phyloP scores from a whole-genome alignment of 2,113 vertebrate species.

The Gasterosteus nipponicus region DNA sequence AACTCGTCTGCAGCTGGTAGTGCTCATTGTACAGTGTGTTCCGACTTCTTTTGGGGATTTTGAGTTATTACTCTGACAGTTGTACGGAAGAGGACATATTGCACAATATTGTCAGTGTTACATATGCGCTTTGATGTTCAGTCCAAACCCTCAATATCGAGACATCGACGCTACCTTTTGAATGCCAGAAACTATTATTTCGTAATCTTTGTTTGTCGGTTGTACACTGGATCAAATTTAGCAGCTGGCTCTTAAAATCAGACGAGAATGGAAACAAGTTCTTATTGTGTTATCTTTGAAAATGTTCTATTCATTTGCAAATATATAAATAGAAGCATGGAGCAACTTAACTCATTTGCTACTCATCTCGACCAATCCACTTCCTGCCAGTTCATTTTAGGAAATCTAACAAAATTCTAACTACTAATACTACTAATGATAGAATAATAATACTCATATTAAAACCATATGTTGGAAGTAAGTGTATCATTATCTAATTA shows the following conservation, averaged over 20 bases:
- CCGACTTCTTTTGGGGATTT: neutral
- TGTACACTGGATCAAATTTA: neutral
- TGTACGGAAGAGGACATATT: neutral
- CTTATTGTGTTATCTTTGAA: neutral
- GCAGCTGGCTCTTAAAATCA: neutral
- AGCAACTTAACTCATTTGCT: neutral
- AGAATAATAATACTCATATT: neutral
- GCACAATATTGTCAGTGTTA: neutral
- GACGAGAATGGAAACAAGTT: neutral
- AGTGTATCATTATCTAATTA: neutral
- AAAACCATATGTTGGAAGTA: neutral
- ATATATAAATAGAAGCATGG: neutral
- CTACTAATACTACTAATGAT: neutral
- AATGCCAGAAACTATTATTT: neutral
- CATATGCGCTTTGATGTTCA: conserved; percentile 1
- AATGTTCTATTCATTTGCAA: neutral
- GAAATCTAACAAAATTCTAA: neutral
- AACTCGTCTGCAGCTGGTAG: neutral
- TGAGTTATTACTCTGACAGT: neutral
- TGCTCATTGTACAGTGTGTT: too few relatives aligned
- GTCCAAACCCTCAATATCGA: neutral
- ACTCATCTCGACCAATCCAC: neutral
- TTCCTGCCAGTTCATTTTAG: neutral
- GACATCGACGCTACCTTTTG: neutral
- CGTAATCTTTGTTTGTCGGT: neutral